A percentile compares a stretch with the other conserved stretches of the same genome.
Evolutionary conservation across 2,888 invertebrate species (phyloP).

Genomic region (Argyresthia goedartella): DNA sequence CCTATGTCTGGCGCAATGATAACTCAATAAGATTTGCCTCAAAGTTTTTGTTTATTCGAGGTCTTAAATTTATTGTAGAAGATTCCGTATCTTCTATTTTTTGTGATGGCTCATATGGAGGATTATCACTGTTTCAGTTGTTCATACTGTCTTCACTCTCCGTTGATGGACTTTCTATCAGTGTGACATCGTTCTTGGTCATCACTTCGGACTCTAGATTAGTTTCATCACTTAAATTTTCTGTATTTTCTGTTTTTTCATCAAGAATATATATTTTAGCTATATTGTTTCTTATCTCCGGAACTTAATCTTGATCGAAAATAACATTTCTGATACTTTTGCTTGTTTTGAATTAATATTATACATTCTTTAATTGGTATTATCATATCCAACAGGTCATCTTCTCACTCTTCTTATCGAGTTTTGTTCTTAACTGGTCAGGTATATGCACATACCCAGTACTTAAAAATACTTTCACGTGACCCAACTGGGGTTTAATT

Average conservation of each 20-base stretch:
- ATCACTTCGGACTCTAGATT: neutral
- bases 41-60: conserved; percentile 11
- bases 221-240: neutral
- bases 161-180: neutral
- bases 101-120: conserved; percentile 16
- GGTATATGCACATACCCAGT: conserved; percentile 25
- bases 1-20: conserved; percentile 14
- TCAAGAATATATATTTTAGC: conserved; percentile 10
- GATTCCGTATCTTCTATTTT: conserved; percentile 8
- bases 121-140: conserved; percentile 11
- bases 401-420: conserved; percentile 18
- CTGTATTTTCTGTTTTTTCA: no score
- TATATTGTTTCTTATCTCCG: conserved; percentile 11
- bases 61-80: conserved; percentile 13
- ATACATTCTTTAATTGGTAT: conserved; percentile 23
- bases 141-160: conserved; percentile 13
- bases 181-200: neutral
- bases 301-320: conserved; percentile 17
- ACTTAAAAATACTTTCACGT: conserved; percentile 20
- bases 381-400: conserved; percentile 23
- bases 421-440: conserved; percentile 17
- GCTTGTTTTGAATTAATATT: conserved; percentile 13
- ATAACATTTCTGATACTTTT: conserved; percentile 17
- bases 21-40: conserved; percentile 18
- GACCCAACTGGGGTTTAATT: conserved; percentile 13